A percentile compares a stretch with the other conserved stretches of the same genome.
phyloP scores from a whole-genome alignment of 2,113 vertebrate genomes.

The Prunella himalayana region DNA sequence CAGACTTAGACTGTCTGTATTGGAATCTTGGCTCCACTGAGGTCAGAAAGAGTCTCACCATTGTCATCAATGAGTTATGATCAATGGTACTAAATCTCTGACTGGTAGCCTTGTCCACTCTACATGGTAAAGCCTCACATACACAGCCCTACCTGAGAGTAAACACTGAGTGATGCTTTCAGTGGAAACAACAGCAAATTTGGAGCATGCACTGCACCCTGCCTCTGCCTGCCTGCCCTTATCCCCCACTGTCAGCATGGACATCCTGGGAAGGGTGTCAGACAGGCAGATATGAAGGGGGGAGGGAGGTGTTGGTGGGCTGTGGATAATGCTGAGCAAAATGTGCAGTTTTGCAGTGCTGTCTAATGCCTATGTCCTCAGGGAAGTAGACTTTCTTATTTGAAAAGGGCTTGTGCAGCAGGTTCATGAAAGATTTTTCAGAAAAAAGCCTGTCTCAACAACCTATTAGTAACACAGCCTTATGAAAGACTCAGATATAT shows the following conservation, averaged over 20 bases:
- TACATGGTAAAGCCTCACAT: neutral
- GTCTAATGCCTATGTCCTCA: slow-evolving; percentile 3
- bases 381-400: slow-evolving; percentile 6
- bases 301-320: neutral
- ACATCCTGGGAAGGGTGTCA: neutral
- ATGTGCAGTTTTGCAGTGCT: slow-evolving; percentile 15
- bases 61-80: neutral
- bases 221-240: neutral
- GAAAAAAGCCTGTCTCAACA: slow-evolving; percentile 8
- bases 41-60: neutral
- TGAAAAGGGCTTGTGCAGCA: slow-evolving; percentile 32
- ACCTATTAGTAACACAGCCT: neutral
- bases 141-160: neutral
- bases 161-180: neutral
- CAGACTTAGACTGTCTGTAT: neutral
- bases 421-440: slow-evolving; percentile 15
- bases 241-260: neutral
- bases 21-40: neutral
- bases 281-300: neutral
- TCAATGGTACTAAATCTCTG: neutral
- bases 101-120: neutral
- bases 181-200: neutral
- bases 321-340: slow-evolving; percentile 31
- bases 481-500: neutral
- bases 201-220: neutral